A percentile compares a stretch with the other conserved stretches of the same genome.
These are phyloP conservation scores for Mastomys coucha DNA, from an alignment of 2,113 vertebrate genomes.

Conservation along the genomic window DNA sequence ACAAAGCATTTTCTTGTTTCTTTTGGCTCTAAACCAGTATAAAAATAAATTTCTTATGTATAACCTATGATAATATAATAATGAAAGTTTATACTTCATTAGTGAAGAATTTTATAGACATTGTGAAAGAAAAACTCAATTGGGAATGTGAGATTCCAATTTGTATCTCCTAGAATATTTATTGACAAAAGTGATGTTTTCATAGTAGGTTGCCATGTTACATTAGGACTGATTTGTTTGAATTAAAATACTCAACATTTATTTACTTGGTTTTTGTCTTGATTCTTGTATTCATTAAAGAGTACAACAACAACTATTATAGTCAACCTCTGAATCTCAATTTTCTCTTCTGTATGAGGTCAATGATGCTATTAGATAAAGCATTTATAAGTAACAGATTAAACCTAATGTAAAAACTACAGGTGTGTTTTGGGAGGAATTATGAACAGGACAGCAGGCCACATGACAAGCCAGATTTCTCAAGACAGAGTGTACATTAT, in stretches of 20 bases:
- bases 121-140: background rate
- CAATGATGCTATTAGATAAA: background rate
- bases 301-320: too few relatives aligned
- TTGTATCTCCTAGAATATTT: background rate
- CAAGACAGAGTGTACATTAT: background rate
- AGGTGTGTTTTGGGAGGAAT: background rate
- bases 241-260: background rate
- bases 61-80: background rate
- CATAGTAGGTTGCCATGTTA: background rate
- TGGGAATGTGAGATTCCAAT: background rate
- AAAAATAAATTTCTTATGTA: conserved; percentile 37
- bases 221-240: background rate
- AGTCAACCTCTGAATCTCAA: background rate
- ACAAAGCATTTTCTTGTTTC: conserved; percentile 57
- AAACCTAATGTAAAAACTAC: background rate
- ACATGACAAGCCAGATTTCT: background rate
- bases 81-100: background rate
- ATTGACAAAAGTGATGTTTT: background rate
- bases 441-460: background rate
- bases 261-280: background rate
- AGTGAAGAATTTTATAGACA: background rate
- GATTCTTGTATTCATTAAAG: background rate
- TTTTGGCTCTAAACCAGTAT: conserved; percentile 36
- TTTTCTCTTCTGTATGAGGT: background rate
- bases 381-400: background rate